These are phyloP conservation scores for Fabriciana adippe DNA, from an alignment of 2,888 invertebrate species.

Conservation along the genomic window DNA sequence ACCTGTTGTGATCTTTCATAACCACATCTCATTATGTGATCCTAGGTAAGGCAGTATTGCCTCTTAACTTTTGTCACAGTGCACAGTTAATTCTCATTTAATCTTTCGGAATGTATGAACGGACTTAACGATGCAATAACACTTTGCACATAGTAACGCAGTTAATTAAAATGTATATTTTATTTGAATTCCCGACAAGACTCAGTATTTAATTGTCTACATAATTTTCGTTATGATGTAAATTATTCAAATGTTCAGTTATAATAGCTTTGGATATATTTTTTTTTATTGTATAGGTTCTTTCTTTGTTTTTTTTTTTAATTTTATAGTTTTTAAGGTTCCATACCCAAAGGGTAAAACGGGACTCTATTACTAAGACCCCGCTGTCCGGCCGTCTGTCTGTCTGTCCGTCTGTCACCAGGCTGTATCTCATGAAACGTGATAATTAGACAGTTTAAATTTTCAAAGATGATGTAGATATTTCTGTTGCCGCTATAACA, in stretches of 20 bases:
- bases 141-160: slow-evolving; percentile 60
- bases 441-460: no score
- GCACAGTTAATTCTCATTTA: slow-evolving; percentile 44
- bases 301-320: neutral
- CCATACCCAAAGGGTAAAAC: no score
- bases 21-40: slow-evolving; percentile 38
- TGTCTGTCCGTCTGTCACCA: no score
- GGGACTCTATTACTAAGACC: no score
- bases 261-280: neutral
- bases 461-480: no score
- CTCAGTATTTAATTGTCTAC: slow-evolving; percentile 6
- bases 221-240: slow-evolving; percentile 4
- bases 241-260: slow-evolving; percentile 12
- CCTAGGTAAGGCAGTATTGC: slow-evolving; percentile 9
- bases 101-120: slow-evolving; percentile 38
- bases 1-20: slow-evolving; percentile 42
- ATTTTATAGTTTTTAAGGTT: neutral
- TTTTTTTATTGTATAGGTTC: neutral
- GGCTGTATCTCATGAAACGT: no score
- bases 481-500: no score
- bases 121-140: slow-evolving; percentile 45
- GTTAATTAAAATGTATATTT: slow-evolving; percentile 57
- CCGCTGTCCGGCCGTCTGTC: no score
- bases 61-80: slow-evolving; percentile 27
- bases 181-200: slow-evolving; percentile 42